Percentiles rank a stretch among this genome's conserved stretches.
These are phyloP conservation scores for Cheilosia scutellata DNA, from an alignment of 2,888 invertebrate genomes.

Conservation along the genomic window DNA sequence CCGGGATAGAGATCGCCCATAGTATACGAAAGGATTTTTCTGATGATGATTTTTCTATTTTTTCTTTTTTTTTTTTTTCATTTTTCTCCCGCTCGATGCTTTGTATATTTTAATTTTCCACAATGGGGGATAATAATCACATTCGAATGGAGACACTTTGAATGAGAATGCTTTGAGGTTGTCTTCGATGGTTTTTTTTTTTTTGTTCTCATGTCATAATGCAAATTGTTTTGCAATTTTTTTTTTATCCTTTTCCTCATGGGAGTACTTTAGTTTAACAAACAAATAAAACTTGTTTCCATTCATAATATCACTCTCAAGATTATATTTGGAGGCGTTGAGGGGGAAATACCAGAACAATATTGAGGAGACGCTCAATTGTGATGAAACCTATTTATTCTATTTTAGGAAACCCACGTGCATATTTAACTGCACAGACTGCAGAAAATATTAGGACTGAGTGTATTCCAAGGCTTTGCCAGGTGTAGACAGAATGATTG, in stretches of 20 bases:
- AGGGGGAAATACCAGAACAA: not conserved
- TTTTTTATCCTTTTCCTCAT: conserved; percentile 1
- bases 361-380: not conserved
- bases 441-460: not conserved
- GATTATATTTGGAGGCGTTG: conserved; percentile 14
- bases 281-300: conserved; percentile 3
- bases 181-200: conserved; percentile 48
- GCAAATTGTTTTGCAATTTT: conserved; percentile 67
- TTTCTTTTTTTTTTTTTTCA: conserved; percentile 1
- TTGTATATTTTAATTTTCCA: conserved; percentile 75
- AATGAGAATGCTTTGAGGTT: conserved; percentile 72
- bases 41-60: conserved; percentile 38
- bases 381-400: not conserved
- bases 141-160: conserved; percentile 75
- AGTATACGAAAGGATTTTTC: conserved; percentile 44
- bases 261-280: conserved; percentile 31
- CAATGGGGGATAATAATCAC: conserved; percentile 75
- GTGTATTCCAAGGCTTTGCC: no score
- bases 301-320: conserved; percentile 26
- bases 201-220: conserved; percentile 58
- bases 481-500: no score
- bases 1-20: conserved; percentile 61
- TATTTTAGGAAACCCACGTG: not conserved
- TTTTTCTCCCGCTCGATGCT: conserved; percentile 33
- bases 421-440: not conserved